Conservation (phyloP, 2,797 vertebrate species). For the Danio jaintianensis region DNA sequence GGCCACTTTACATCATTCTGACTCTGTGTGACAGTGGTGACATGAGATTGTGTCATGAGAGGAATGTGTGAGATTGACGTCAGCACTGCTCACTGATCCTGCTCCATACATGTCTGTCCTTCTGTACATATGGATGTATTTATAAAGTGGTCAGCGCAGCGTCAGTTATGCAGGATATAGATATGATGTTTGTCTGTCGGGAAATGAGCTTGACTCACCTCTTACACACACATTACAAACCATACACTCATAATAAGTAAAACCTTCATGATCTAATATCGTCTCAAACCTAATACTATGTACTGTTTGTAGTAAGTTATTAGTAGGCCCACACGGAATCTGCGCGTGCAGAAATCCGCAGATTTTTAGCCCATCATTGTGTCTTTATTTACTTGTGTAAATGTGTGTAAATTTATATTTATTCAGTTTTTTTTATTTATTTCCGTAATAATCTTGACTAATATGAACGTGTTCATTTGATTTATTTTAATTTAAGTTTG, state of each 20-base stretch:
- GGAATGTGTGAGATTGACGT: conserved; percentile 47
- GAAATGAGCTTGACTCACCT: conserved; percentile 51
- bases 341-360: too few relatives aligned
- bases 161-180: conserved; percentile 38
- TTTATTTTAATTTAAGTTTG: too few relatives aligned
- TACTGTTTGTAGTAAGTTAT: neutral
- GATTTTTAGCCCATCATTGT: too few relatives aligned
- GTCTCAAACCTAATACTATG: neutral
- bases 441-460: too few relatives aligned
- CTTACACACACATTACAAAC: conserved; percentile 29
- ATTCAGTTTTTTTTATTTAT: too few relatives aligned
- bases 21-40: neutral
- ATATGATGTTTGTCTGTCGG: conserved; percentile 19
- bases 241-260: neutral
- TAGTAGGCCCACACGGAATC: too few relatives aligned
- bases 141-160: conserved; percentile 39
- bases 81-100: conserved; percentile 22
- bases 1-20: neutral
- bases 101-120: conserved; percentile 36
- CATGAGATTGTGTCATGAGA: conserved; percentile 19
- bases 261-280: neutral
- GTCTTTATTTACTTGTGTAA: too few relatives aligned
- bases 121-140: conserved; percentile 30
- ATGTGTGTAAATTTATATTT: too few relatives aligned
- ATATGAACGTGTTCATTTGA: too few relatives aligned